phyloP scores from a whole-genome alignment of 2,888 invertebrate species.

The Parelbella ahira region DNA sequence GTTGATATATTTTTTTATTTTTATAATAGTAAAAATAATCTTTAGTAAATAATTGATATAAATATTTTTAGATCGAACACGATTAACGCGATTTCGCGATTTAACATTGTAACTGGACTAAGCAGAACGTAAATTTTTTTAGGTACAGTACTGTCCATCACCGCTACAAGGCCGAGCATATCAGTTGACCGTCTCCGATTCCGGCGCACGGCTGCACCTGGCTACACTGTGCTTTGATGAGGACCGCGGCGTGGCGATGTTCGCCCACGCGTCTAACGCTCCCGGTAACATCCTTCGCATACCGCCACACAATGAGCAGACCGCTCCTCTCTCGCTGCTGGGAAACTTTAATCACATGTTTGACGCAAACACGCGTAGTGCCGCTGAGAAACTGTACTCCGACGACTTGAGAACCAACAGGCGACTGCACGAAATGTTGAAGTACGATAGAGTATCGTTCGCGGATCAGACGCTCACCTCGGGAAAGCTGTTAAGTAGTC shows the following conservation, averaged over 20 bases:
- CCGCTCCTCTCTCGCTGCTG: conserved; percentile 57
- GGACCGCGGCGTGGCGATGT: conserved; percentile 47
- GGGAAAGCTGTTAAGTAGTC: conserved; percentile 45
- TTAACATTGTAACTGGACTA: too few species aligned
- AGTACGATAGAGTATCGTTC: conserved; percentile 46
- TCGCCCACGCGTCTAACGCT: conserved; percentile 40
- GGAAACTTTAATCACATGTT: conserved; percentile 75
- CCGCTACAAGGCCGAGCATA: conserved; percentile 67
- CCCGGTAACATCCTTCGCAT: conserved; percentile 38
- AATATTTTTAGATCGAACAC: too few species aligned
- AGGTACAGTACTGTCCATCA: conserved; percentile 56
- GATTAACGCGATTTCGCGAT: too few species aligned
- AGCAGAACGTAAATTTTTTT: too few species aligned
- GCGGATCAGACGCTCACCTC: conserved; percentile 55
- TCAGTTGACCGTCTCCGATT: conserved; percentile 37
- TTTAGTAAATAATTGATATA: too few species aligned
- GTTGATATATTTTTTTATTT: too few species aligned
- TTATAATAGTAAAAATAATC: too few species aligned
- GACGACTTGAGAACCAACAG: conserved; percentile 53
- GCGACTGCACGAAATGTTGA: conserved; percentile 54
- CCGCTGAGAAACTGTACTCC: conserved; percentile 60
- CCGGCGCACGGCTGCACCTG: conserved; percentile 45
- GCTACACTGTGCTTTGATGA: conserved; percentile 62
- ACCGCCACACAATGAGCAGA: conserved; percentile 45
- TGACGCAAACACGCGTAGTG: conserved; percentile 55